phyloP scores from a whole-genome alignment of 2,113 vertebrate species.

The Heteronetta atricapilla region DNA sequence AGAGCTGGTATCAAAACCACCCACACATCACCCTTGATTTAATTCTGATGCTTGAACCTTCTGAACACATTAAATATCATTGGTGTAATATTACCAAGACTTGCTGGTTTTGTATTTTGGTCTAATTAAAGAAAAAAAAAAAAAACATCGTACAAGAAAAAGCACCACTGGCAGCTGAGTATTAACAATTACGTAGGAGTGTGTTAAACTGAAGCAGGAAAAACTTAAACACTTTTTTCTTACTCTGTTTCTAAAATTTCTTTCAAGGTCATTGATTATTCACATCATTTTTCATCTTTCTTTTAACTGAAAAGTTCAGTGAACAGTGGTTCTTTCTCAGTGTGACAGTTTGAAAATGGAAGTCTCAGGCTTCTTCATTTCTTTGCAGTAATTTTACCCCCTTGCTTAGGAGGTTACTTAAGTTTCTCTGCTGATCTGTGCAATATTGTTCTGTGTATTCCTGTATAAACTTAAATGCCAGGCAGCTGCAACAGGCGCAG shows the following conservation, averaged over 20 bases:
- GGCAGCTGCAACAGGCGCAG: no score
- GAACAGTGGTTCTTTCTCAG: not conserved
- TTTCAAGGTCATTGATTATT: not conserved
- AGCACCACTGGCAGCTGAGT: not conserved
- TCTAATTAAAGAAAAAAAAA: not conserved
- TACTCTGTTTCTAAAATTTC: not conserved
- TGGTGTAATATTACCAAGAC: not conserved
- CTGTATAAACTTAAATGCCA: no score
- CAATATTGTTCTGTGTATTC: not conserved
- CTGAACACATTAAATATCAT: not conserved
- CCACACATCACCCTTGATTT: fast-evolving
- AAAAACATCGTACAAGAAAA: not conserved
- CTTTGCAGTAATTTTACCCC: not conserved
- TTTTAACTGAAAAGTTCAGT: not conserved
- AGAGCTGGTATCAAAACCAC: not conserved
- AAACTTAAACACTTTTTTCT: not conserved
- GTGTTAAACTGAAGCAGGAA: not conserved
- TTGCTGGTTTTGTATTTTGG: not conserved
- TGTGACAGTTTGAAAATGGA: not conserved
- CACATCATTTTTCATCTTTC: not conserved
- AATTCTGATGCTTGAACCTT: not conserved
- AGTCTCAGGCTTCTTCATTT: not conserved
- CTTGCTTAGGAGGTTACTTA: not conserved
- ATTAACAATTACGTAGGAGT: not conserved
- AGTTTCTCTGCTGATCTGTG: not conserved